phyloP scores from a whole-genome alignment of 2,113 vertebrate species.

The Microcebus lehilahytsara region DNA sequence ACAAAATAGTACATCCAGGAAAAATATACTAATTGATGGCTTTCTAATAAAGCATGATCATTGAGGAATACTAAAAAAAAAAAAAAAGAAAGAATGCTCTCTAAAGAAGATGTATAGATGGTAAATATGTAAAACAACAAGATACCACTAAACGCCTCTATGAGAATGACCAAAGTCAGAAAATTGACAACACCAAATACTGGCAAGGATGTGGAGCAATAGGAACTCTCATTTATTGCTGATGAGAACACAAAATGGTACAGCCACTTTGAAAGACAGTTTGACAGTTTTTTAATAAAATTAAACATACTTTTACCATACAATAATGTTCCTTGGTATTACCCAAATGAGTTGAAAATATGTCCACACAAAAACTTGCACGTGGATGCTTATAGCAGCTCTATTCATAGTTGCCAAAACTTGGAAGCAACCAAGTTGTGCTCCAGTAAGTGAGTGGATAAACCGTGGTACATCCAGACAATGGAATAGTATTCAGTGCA shows the following conservation, averaged over 20 bases:
- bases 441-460: not conserved
- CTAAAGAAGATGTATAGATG: not conserved
- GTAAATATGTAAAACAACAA: not conserved
- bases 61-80: conserved; percentile 82
- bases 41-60: conserved; percentile 86
- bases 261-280: not conserved
- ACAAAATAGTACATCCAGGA: conserved; percentile 83
- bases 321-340: not conserved
- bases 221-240: not conserved
- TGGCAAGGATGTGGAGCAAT: not conserved
- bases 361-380: not conserved
- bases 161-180: not conserved
- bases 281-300: not conserved
- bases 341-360: not conserved
- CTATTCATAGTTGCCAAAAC: not conserved
- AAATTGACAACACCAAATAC: not conserved
- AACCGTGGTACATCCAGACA: not conserved
- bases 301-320: not conserved
- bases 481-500: not conserved
- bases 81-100: not conserved
- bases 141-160: not conserved
- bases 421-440: not conserved
- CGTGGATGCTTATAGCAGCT: not conserved
- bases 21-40: conserved; percentile 86
- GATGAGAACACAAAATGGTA: not conserved